Evolutionary conservation across 2,797 vertebrate genomes (phyloP), one percentile per base, ranked within the genome.

Genomic region (Chromobotia macracanthus): DNA sequence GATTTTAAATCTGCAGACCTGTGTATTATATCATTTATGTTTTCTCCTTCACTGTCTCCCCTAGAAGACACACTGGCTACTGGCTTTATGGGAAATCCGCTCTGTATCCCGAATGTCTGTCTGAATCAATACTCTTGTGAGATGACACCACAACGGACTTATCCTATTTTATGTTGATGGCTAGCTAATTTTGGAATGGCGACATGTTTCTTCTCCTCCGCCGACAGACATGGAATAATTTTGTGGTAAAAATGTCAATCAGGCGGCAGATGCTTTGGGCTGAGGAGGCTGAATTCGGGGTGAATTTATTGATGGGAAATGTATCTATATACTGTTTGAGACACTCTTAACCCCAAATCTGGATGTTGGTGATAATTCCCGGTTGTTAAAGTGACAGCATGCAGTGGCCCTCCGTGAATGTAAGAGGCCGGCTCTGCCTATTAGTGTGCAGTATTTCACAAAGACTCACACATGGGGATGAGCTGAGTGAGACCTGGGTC

Each of bases 321-420:
- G 92, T 94, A 94, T 95, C 94, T 95, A 92, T 97, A 95, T 94
- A 95, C 93, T 94, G 93, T 89, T 92, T 91, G 92, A 92, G 90
- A 90, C 90, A 89, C 89, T 84, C 94, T 89, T 95, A 95, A 95
- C 95, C 94, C 88, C 86, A 93, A 94, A 94, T 93, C 95, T 95
- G 93, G 94, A 94, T 94, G 91, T 91, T 88, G 90, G 93, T 95
- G 95, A 96, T 96, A 95, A 96, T 97, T 97, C 90, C 94, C 91
- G 92, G 95, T 95, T 95, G 94, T 94, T 94, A 94, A 97, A 96
- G 93, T 96, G 95, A 97, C 96, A 96, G 92, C 86, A 92, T 91
- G 88, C 93, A 88, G 94, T 90, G 94, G 89, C 95, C 94, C 90
- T 90, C 94, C 92, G 93, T 92, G 93, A 94, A 95, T 92, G 93